Conservation (phyloP, 2,113 vertebrate species). For the Callaeas wilsoni region DNA sequence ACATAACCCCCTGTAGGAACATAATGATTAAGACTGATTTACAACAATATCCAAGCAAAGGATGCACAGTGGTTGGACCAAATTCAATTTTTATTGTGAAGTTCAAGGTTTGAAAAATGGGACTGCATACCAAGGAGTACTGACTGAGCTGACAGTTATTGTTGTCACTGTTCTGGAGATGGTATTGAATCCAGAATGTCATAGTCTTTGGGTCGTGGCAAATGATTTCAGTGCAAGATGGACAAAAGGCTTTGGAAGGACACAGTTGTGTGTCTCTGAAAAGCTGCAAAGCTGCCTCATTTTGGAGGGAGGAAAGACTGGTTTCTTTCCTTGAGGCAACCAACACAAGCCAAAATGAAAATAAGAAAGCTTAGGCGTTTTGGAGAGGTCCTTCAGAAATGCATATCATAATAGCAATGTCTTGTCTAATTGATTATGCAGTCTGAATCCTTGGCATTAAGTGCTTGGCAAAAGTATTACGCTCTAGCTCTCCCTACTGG, state of each 20-base stretch:
- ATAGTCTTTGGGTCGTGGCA: not conserved
- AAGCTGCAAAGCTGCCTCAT: not conserved
- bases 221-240: not conserved
- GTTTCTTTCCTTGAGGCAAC: not conserved
- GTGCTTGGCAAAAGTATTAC: constrained; percentile 26
- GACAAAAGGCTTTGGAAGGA: not conserved
- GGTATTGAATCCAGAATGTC: not conserved
- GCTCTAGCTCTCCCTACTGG: constrained; percentile 67
- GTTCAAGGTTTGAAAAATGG: not conserved
- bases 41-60: not conserved
- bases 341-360: not conserved
- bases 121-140: not conserved
- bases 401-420: not conserved
- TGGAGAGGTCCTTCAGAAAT: constrained; percentile 2
- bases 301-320: not conserved
- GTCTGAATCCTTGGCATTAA: constrained; percentile 25
- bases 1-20: not conserved
- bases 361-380: not conserved
- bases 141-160: not conserved
- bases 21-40: not conserved
- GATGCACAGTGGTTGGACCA: not conserved
- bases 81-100: not conserved
- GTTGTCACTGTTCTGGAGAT: not conserved
- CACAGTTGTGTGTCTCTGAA: not conserved
- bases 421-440: constrained; percentile 46